Percentiles rank a stretch among this genome's conserved stretches.
phyloP scores from a whole-genome alignment of 2,797 vertebrate genomes.

The Meda fulgida region DNA sequence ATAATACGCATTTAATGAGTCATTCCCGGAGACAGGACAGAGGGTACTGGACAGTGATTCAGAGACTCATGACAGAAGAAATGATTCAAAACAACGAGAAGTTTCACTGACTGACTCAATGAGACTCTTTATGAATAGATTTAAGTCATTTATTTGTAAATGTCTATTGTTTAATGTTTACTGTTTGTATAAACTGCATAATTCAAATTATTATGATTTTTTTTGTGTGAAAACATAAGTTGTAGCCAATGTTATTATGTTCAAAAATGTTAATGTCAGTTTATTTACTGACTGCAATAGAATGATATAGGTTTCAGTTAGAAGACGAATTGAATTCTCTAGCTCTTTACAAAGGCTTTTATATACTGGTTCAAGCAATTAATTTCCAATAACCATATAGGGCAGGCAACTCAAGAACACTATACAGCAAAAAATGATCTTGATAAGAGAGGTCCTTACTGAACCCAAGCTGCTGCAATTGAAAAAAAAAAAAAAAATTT shows the following conservation, averaged over 20 bases:
- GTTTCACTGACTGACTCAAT: background rate
- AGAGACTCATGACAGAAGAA: background rate
- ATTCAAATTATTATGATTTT: background rate
- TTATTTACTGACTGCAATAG: background rate
- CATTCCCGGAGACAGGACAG: conserved; percentile 65
- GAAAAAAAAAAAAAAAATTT: background rate
- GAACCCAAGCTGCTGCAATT: background rate
- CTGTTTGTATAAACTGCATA: background rate
- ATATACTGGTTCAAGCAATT: background rate
- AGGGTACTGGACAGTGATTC: conserved; percentile 13
- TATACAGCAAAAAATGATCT: too few relatives aligned
- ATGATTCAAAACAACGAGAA: conserved; percentile 4
- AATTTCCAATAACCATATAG: background rate
- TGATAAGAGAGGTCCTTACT: background rate
- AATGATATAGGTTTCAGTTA: background rate
- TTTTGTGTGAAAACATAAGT: background rate
- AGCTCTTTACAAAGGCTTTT: too few relatives aligned
- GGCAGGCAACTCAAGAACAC: background rate
- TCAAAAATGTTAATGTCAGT: background rate
- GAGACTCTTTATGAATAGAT: background rate
- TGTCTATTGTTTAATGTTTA: background rate
- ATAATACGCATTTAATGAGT: conserved; percentile 76
- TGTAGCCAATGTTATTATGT: background rate
- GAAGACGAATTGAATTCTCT: too few relatives aligned
- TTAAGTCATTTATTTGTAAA: background rate